Base-by-base conservation (phyloP, 2,113 vertebrate genomes). In the Atrichornis clamosus region DNA sequence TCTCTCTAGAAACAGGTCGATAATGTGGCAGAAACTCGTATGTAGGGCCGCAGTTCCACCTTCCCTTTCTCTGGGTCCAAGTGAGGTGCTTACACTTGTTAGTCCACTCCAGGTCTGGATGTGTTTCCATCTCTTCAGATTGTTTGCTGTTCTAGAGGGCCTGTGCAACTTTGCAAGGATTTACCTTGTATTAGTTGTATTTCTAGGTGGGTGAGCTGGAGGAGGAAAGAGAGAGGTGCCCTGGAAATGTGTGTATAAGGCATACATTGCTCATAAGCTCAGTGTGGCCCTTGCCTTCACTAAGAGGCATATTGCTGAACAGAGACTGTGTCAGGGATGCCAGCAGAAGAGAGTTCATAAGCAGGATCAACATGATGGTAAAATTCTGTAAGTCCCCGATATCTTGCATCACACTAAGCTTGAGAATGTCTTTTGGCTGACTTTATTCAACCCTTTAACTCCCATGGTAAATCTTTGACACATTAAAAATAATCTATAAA, bases 401-500 rank as follows among this genome's bases (percentile, higher is more conserved):
- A 73, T 94, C 80, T 94, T 93, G 84, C 82, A 89, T 95, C 92
- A 97, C 80, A 69, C 74, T 85, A 77, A 92, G 85, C 94, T 93
- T 95, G 56, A 90, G 75, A 96, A 95, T 91, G 96, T 96, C 59
- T 87, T 87, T 89, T 94, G 84, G 82, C 87, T 91, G 84, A 42
- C 70, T 82, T 94, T 80, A 76, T 94, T 94, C 95, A 91, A 95
- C 91, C 89, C 90, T 97, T 96, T 94, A 96, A 97, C 93, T 95
- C 87, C 74, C 80, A 84, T 6, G 9, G 90, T 87, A 87, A 83
- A 96, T 92, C 79, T 89, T 85, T 87, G 94, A 86, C 89, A 87
- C 88, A 75, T 94, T 96, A 89, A 97, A 93, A 96, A 89, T 97
- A 96, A 97, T 89, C 90, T 86, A 96, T 93, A 95, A 75, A 82